These are phyloP conservation scores for Babylonia areolata DNA, from an alignment of 1,140 invertebrate genomes.

Conservation along the genomic window DNA sequence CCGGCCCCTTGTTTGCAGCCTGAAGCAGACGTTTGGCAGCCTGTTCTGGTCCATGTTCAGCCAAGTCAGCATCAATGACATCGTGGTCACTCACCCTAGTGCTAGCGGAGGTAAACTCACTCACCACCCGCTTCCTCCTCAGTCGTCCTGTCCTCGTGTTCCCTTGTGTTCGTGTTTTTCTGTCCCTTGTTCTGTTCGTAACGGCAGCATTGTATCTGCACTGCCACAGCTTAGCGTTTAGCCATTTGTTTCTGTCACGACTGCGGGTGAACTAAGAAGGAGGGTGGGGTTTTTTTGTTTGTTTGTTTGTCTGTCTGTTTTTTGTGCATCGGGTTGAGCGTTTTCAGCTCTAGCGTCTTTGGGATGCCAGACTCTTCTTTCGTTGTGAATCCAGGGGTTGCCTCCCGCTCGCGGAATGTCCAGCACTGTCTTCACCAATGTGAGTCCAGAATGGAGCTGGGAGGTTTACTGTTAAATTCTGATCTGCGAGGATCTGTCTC, in stretches of 20 bases:
- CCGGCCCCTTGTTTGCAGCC: slow-evolving; percentile 73
- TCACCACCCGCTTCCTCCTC: not conserved
- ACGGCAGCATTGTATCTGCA: not conserved
- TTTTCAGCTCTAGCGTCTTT: too few species aligned
- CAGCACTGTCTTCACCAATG: too few species aligned
- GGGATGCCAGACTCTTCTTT: too few species aligned
- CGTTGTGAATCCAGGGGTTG: too few species aligned
- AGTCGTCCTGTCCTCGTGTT: not conserved
- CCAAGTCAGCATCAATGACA: slow-evolving; percentile 82
- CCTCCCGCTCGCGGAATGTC: too few species aligned
- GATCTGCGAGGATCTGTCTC: too few species aligned
- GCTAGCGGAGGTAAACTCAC: slow-evolving; percentile 63
- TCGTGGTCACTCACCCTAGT: slow-evolving; percentile 78
- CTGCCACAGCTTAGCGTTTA: not conserved
- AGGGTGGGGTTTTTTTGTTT: too few species aligned
- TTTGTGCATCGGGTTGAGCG: too few species aligned
- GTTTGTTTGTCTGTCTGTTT: too few species aligned
- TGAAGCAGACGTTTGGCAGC: slow-evolving; percentile 81
- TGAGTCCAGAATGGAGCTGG: too few species aligned
- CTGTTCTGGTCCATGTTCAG: slow-evolving; percentile 87
- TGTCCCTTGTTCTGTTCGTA: not conserved
- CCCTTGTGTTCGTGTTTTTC: not conserved
- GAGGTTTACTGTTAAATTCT: too few species aligned
- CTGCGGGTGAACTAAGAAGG: too few species aligned
- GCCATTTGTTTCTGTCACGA: not conserved